phyloP scores from a whole-genome alignment of 2,888 invertebrate genomes.

The Ischnus inquisitorius region DNA sequence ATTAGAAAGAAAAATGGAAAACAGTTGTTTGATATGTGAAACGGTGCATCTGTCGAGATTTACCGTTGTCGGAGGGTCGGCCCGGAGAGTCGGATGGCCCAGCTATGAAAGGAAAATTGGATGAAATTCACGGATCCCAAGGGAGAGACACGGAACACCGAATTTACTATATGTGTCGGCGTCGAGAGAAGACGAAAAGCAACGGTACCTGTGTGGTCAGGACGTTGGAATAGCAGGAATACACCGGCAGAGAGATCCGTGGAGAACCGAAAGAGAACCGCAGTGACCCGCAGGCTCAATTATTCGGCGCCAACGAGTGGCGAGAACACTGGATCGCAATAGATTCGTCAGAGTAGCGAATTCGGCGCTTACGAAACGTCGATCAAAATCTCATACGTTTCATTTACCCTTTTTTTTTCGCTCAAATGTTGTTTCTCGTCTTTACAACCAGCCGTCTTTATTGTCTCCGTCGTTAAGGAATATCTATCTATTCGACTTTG shows the following conservation, averaged over 20 bases:
- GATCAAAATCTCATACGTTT: constrained; percentile 30
- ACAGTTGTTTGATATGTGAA: not conserved
- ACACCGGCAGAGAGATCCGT: constrained; percentile 22
- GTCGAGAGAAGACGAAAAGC: not conserved
- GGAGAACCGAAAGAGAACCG: constrained; percentile 17
- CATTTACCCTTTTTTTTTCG: not conserved
- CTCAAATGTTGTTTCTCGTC: not conserved
- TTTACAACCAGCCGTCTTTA: constrained; percentile 29
- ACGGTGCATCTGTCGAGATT: not conserved
- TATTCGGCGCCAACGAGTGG: constrained; percentile 40
- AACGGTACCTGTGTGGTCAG: constrained; percentile 11
- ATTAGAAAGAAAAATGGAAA: not conserved
- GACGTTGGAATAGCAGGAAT: constrained; percentile 8
- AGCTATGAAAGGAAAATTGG: constrained; percentile 38
- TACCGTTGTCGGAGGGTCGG: not conserved
- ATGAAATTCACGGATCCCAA: constrained; percentile 17
- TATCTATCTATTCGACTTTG: constrained; percentile 48
- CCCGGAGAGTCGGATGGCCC: constrained; percentile 4
- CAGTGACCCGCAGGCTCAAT: constrained; percentile 36
- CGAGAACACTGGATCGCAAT: constrained; percentile 19
- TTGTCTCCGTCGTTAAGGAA: constrained; percentile 50
- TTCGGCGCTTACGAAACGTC: constrained; percentile 23
- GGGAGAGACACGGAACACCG: constrained; percentile 5
- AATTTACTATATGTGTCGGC: not conserved
- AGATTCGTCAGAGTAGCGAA: constrained; percentile 24